Evolutionary conservation across 2,797 vertebrate genomes (phyloP).

Genomic region (Onychomys torridus): DNA sequence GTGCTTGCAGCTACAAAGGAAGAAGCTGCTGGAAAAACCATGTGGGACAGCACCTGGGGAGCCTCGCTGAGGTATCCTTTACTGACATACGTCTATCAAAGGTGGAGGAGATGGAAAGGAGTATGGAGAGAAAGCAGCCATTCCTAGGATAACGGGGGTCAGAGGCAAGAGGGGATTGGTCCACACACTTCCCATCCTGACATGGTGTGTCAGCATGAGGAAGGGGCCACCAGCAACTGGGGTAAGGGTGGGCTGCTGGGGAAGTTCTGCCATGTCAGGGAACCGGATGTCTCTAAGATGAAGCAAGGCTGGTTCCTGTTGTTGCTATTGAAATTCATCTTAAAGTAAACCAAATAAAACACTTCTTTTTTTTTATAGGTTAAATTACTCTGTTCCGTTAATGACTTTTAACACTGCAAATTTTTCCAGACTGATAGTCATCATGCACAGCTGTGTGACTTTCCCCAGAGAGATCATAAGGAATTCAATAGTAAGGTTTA

Average conservation of each 20-base stretch:
- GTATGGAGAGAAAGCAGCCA: background rate
- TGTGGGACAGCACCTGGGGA: background rate
- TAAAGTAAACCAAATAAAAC: background rate
- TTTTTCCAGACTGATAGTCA: conserved; percentile 29
- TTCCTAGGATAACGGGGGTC: background rate
- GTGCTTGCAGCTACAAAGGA: background rate
- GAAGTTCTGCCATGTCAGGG: background rate
- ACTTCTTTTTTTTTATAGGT: background rate
- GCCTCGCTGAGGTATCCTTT: background rate
- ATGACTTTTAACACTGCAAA: conserved; percentile 10
- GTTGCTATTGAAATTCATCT: background rate
- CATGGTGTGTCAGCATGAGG: background rate
- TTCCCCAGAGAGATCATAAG: conserved; percentile 18
- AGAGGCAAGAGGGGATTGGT: background rate
- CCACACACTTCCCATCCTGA: background rate
- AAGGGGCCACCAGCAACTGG: rapidly evolving
- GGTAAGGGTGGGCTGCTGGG: too few species aligned
- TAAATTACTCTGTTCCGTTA: conserved; percentile 33
- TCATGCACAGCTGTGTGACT: conserved; percentile 18
- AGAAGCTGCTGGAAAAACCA: background rate
- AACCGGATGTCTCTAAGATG: background rate
- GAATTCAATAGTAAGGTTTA: conserved; percentile 49
- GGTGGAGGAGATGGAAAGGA: background rate
- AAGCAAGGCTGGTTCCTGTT: background rate
- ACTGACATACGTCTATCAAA: background rate